Base-by-base conservation (phyloP, 30 jellyfish, hydroid and myxozoan species). In the Hydractinia symbiolongicarpus region DNA sequence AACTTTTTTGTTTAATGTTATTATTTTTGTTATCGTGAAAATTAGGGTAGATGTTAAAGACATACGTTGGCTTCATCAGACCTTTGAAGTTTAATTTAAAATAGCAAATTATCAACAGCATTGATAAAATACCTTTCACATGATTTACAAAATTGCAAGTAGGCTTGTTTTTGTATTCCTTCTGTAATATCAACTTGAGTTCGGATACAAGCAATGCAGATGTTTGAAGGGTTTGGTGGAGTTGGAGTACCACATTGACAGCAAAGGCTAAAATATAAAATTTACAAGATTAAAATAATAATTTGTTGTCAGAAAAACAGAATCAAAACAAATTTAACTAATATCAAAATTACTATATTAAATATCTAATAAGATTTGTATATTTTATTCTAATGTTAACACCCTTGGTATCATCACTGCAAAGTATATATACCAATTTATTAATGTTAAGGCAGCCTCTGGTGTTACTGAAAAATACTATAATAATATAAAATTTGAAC, bases 241-340 rank as follows among this genome's bases (percentile, higher is more conserved):
- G 97, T 94, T 8, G 97, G 91, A 30, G 99, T 62, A 55, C 97
- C 97, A 94, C 99, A 94, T 77, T 94, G 95, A 84, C 99, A 94
- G 85, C 99, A 94, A 50, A 94, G 73, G 30, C 99, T 94, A 82
- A 16, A 78, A 53, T 40, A 78, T 14, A 77, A 85, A 50, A 74
- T 50, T 11, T 30, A 72, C 7, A 77, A 72, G 15, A 17, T 30
- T 2, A 30, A 30, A 30, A 30, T 30, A 30, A 30, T 30, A 30
- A 30, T 30, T 30, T 30, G 44, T 30, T 30, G 2, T 30, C 44
- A 30, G 44, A 60, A 13, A 0, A 60, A 1, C 2, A 0, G 19
- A 0, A 13, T 15, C n/a, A 13, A 1, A 15, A 60, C 70, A 60
- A 13, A 1, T 13, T 16, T 13, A 60, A 60, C 17, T 16, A 2